Evolutionary conservation across 2,113 vertebrate species (phyloP).

Genomic region (Bos javanicus): DNA sequence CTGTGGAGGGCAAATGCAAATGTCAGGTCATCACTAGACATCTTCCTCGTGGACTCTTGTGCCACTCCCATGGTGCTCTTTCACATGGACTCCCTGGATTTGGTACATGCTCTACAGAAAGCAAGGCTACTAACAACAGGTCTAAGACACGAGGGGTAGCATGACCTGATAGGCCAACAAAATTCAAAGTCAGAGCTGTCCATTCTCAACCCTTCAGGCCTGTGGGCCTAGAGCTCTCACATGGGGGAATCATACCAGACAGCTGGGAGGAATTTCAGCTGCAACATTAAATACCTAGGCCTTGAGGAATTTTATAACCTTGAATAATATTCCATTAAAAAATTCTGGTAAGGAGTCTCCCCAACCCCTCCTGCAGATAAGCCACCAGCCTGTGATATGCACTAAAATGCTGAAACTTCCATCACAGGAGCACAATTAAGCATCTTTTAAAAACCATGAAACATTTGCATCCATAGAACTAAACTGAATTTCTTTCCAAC

Average conservation of each 20-base stretch:
- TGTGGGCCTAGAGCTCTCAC: background rate
- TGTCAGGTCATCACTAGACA: constrained; percentile 51
- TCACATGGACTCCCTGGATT: background rate
- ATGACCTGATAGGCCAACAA: background rate
- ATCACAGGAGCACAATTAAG: constrained; percentile 74
- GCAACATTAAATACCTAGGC: constrained; percentile 40
- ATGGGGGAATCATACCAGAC: background rate
- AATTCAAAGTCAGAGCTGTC: background rate
- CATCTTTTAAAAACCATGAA: constrained; percentile 78
- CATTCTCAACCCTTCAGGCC: background rate
- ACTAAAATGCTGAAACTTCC: constrained; percentile 72
- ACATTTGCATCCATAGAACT: constrained; percentile 76
- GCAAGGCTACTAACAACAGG: constrained; percentile 27
- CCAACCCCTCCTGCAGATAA: constrained; percentile 52
- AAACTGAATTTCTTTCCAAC: constrained; percentile 68
- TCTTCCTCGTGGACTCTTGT: constrained; percentile 14
- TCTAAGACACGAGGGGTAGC: background rate
- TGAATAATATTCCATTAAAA: constrained; percentile 4
- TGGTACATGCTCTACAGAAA: constrained; percentile 44
- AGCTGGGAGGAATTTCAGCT: constrained; percentile 30
- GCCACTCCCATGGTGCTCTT: constrained; percentile 12
- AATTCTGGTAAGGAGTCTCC: constrained; percentile 22
- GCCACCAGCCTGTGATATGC: constrained; percentile 49
- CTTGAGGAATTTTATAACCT: constrained; percentile 29
- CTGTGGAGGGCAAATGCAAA: constrained; percentile 66